Evolutionary conservation across 2,888 invertebrate genomes (phyloP), one percentile per base, ranked within the genome.

Genomic region (Hemistola chrysoprasaria): DNA sequence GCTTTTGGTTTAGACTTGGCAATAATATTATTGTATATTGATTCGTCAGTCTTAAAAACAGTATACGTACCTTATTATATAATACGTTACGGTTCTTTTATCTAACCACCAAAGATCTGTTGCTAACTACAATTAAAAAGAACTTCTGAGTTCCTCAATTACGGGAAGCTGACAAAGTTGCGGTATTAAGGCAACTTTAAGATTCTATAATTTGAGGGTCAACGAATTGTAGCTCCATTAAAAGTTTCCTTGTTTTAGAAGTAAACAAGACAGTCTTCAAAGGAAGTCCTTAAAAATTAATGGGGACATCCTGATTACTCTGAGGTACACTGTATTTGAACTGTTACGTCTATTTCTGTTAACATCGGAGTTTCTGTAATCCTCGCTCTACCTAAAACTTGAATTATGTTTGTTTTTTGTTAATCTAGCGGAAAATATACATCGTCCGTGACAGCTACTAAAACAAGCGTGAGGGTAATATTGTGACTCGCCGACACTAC

Each of bases 271-370:
- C 67, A 67, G 61, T 67, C 66, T 69, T 83, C 82, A 83, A 85
- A 84, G 85, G 84, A 84, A 83, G 80, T 77, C 75, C 77, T 83
- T 84, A 83, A 87, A 86, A 83, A 86, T 84, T 86, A 79, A 87
- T 83, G 83, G 78, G 72, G 74, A 78, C 77, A 80, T 83, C 82
- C 82, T 82, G 81, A 83, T 83, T 78, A 78, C 76, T 74, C 64
- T 65, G 60, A 72, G 66, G 64, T 72, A 65, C 65, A 59, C 62
- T 57, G 60, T 70, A 64, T 75, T 78, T 72, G 62, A 66, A 69
- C 62, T 11, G 38, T 52, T 64, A 61, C 59, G 63, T 73, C 79
- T 84, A 81, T 81, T 79, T 78, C 51, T 53, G 65, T 64, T 56
- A 55, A 54, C 24, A 26, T 8, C 8, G 7, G 9, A 24, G 25